Evolutionary conservation across 2,113 vertebrate genomes (phyloP).

Genomic region (Paratilapia polleni): DNA sequence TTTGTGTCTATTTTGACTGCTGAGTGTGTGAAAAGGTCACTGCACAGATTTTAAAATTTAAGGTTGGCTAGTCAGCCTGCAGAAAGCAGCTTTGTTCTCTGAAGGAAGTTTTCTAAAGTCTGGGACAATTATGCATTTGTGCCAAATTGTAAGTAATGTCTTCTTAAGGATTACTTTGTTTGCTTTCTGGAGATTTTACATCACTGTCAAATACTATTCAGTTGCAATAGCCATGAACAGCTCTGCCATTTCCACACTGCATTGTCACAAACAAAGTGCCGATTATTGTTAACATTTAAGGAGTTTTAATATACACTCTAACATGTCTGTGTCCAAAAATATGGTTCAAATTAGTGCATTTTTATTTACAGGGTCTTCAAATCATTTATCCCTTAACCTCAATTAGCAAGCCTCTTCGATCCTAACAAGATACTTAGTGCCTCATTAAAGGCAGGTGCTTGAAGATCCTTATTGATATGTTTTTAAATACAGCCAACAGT

Average conservation of each 20-base stretch:
- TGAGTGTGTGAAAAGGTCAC: neutral
- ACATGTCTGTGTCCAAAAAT: neutral
- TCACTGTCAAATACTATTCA: neutral
- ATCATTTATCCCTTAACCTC: neutral
- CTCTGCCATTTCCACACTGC: neutral
- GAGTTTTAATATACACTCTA: neutral
- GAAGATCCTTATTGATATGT: neutral
- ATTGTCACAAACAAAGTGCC: neutral
- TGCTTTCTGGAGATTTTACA: neutral
- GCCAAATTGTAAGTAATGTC: neutral
- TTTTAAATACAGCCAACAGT: slow-evolving; percentile 9
- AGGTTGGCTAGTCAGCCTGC: neutral
- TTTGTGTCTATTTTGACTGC: neutral
- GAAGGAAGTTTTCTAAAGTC: neutral
- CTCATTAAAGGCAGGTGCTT: slow-evolving; percentile 8
- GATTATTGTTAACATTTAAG: neutral
- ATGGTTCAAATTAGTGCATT: neutral
- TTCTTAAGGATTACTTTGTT: neutral
- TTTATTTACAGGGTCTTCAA: neutral
- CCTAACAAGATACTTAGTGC: neutral
- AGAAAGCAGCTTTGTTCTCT: neutral
- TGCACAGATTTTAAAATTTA: neutral
- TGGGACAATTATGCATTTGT: neutral
- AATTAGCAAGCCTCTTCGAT: slow-evolving; percentile 8
- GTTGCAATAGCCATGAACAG: neutral